Evolutionary conservation across 2,888 invertebrate species (phyloP), one percentile per base, ranked within the genome.

Genomic region (Drosophila rubida): DNA sequence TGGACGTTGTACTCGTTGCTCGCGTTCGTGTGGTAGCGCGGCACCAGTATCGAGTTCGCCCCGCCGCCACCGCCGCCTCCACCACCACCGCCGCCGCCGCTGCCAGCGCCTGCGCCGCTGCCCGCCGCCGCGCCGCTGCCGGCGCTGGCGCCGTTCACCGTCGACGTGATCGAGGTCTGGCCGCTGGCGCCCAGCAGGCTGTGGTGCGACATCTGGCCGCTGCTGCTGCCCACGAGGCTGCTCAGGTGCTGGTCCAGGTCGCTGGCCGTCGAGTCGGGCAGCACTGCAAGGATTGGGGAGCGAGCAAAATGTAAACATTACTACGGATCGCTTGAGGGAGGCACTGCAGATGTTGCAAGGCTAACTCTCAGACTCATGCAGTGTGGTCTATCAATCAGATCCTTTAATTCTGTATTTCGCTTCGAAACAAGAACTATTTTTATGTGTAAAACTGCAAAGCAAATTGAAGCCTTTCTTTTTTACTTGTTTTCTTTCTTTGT

Each of bases 241-340:
- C 95, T 95, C 4, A 95, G 92, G 88, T 95, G 95, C 90, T 95
- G 95, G 89, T 95, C 95, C 75, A 95, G 90, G 81, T 95, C 95
- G 32, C 95, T 94, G 51, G 95, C 95, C 68, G 96, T 95, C 23
- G 96, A 95, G 88, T 96, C 96, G 62, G 96, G 96, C 49, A 96
- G 93, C 91, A 96, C 95, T 96, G 93, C 32, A 42, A 19, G 19
- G 19, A 3, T 19, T 19, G 19, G 19, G 19, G 19, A 19, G n/a
- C n/a, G n/a, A n/a, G n/a, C n/a, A n/a, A n/a, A n/a, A n/a, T n/a
- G n/a, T n/a, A n/a, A n/a, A n/a, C n/a, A n/a, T n/a, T n/a, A n/a
- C n/a, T n/a, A n/a, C n/a, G n/a, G n/a, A n/a, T n/a, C n/a, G n/a
- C n/a, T n/a, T n/a, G n/a, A n/a, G n/a, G n/a, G n/a, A n/a, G n/a